Conservation (phyloP, 2,797 vertebrate species). For the Spinus olivaceus region DNA sequence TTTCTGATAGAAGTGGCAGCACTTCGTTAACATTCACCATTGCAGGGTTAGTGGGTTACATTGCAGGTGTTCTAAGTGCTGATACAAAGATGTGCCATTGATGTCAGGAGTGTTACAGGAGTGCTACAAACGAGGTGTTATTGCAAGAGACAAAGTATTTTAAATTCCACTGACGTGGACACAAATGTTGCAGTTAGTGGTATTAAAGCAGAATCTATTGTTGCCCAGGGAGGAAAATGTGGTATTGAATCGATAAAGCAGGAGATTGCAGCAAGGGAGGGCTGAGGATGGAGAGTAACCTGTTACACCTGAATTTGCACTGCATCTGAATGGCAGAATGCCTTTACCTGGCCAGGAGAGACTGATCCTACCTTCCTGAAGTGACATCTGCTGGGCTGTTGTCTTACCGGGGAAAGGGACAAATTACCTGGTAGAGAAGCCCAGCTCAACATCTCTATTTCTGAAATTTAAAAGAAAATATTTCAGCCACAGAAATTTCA, state of each 20-base stretch:
- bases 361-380: neutral
- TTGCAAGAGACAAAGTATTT: neutral
- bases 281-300: neutral
- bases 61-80: neutral
- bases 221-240: neutral
- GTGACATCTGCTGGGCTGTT: neutral
- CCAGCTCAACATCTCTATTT: neutral
- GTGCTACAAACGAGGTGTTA: neutral
- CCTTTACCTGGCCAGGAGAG: neutral
- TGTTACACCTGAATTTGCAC: neutral
- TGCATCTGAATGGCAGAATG: neutral
- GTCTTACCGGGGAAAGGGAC: rapidly evolving
- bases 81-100: neutral
- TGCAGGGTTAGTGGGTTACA: neutral
- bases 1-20: neutral
- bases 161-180: neutral
- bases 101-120: neutral
- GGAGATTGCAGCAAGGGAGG: neutral
- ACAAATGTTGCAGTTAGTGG: neutral
- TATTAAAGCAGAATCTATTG: neutral
- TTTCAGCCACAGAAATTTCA: neutral
- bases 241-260: neutral
- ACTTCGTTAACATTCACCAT: neutral
- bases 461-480: neutral
- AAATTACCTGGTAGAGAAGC: neutral